Evolutionary conservation across 1,140 invertebrate genomes (phyloP), one percentile per base, ranked within the genome.

Genomic region (Drosophila malerkotliana): DNA sequence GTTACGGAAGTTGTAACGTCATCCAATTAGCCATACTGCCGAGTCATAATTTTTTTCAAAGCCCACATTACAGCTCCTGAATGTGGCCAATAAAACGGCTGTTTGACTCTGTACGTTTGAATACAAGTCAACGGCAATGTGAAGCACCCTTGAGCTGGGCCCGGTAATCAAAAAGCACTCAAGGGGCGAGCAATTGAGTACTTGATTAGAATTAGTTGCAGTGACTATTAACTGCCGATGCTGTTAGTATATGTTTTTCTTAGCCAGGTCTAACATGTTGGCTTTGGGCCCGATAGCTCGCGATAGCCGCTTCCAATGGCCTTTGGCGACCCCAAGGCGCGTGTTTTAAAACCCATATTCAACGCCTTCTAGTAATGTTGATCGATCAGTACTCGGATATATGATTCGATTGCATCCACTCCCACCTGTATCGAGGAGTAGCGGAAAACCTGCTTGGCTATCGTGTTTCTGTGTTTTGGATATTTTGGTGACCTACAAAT

Each of bases 401-500:
- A 44, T 18, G n/a, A 15, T 30, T 66, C 24, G 49, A 28, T 48
- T 34, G 41, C 51, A 48, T 28, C 61, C 47, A 58, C 68, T 28
- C 32, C 14, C 14, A 51, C 15, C 26, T 28, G 7, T 14, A 28
- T 9, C 8, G 10, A 10, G 15, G 18, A 10, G 15, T 24, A 9
- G 9, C 44, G 18, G 44, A 15, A 75, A 66, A 53, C 75, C 63
- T 64, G 52, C 60, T 26, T 55, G 39, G 4, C 8, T 14, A 34
- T 30, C 55, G 18, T 64, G 49, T 74, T 9, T 41, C 18, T 58
- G 59, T 58, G 59, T 59, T 28, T 59, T 59, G 55, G 69, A 59
- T 51, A 58, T 68, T 68, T 67, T 49, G 67, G 63, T 91, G 90
- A 90, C 90, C 90, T 91, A 91, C 90, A 91, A 91, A 91, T 54